A percentile compares a stretch with the other conserved stretches of the same genome.
Evolutionary conservation across 2,797 vertebrate genomes (phyloP).

Genomic region (Crenichthys baileyi): DNA sequence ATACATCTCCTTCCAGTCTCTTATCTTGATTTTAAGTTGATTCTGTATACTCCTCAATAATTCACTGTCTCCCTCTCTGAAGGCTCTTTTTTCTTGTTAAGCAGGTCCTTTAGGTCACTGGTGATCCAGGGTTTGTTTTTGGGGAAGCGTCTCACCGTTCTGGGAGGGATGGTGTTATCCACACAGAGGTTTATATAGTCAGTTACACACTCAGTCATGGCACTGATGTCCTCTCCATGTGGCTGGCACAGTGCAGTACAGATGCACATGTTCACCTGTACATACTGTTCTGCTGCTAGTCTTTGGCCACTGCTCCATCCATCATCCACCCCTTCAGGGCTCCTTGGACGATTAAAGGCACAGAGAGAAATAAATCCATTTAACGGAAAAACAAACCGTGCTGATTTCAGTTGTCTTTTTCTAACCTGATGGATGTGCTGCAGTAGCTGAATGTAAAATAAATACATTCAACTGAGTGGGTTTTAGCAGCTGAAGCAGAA

Average conservation of each 20-base stretch:
- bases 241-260: background rate
- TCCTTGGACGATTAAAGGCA: slow-evolving; percentile 18
- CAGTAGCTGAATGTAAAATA: slow-evolving; percentile 8
- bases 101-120: too few relatives aligned
- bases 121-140: too few relatives aligned
- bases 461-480: slow-evolving; percentile 2
- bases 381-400: slow-evolving; percentile 54
- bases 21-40: too few relatives aligned
- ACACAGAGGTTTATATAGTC: too few relatives aligned
- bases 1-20: too few relatives aligned
- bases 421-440: slow-evolving; percentile 19
- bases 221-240: too few relatives aligned
- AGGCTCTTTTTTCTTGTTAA: too few relatives aligned
- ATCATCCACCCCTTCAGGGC: slow-evolving; percentile 39
- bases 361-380: slow-evolving; percentile 33
- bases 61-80: too few relatives aligned
- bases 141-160: too few relatives aligned
- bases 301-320: slow-evolving; percentile 38
- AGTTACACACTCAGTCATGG: too few relatives aligned
- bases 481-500: slow-evolving; percentile 4
- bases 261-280: background rate
- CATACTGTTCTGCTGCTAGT: slow-evolving; percentile 8
- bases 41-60: too few relatives aligned
- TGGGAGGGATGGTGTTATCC: too few relatives aligned
- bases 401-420: slow-evolving; percentile 40